These are phyloP conservation scores for Enteromius afrohamiltoni DNA, from an alignment of 2,797 vertebrate genomes.

Conservation along the genomic window DNA sequence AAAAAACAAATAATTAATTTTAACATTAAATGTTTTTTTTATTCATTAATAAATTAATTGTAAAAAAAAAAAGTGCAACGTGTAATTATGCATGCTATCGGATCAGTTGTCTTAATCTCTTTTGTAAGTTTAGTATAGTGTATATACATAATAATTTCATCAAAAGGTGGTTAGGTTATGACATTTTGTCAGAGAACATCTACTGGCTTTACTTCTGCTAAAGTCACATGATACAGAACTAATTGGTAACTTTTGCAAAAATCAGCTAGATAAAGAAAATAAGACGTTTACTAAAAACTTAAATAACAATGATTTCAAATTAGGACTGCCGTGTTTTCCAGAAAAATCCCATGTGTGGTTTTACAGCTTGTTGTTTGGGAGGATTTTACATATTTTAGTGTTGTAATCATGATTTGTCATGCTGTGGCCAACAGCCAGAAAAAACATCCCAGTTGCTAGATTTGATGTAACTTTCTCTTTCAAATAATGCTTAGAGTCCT, in stretches of 20 bases:
- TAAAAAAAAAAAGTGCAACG: background rate
- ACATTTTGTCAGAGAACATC: background rate
- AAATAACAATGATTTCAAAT: background rate
- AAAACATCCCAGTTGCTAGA: background rate
- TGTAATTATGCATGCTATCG: background rate
- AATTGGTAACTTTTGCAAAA: background rate
- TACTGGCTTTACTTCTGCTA: slow-evolving; percentile 17
- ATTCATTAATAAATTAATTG: background rate
- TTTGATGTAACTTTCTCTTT: slow-evolving; percentile 13
- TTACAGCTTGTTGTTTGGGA: background rate
- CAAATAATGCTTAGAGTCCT: background rate
- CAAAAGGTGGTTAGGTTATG: background rate
- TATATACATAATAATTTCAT: background rate
- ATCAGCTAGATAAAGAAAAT: background rate
- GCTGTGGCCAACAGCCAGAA: background rate
- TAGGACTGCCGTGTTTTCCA: background rate
- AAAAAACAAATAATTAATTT: background rate
- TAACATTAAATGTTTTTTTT: background rate
- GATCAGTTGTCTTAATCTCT: background rate
- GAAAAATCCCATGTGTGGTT: background rate
- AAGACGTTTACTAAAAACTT: background rate
- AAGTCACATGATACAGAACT: slow-evolving; percentile 9
- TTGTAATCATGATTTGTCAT: slow-evolving; percentile 4
- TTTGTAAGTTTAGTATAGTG: background rate
- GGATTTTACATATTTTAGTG: background rate